Conservation (phyloP, 2,113 vertebrate species). For the Rhipidura dahli region DNA sequence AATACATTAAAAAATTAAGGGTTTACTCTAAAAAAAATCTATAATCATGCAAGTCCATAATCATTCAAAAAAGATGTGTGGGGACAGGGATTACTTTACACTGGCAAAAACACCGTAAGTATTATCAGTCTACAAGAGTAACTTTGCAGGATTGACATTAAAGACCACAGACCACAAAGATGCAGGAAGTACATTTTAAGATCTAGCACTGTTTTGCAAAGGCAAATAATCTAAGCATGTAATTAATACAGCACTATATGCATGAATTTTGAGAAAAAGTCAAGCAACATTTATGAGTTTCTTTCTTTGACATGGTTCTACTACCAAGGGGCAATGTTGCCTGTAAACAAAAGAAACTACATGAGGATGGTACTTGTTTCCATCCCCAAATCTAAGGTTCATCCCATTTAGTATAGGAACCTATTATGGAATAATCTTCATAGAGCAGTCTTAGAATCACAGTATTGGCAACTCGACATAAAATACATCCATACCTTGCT, state of each 20-base stretch:
- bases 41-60: not conserved
- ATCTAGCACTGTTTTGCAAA: not conserved
- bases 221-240: not conserved
- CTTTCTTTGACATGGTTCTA: not conserved
- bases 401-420: not conserved
- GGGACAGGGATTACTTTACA: accelerated
- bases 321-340: not conserved
- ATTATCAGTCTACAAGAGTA: not conserved
- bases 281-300: not conserved
- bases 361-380: not conserved
- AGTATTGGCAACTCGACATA: not conserved
- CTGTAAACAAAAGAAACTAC: not conserved
- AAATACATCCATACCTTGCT: slow-evolving; percentile 78
- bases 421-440: not conserved
- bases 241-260: not conserved
- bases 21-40: not conserved
- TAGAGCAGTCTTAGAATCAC: not conserved
- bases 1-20: not conserved
- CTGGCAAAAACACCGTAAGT: not conserved
- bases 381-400: not conserved
- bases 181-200: not conserved
- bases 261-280: not conserved
- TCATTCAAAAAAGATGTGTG: not conserved
- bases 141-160: not conserved
- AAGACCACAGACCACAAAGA: not conserved